These are phyloP conservation scores for Zaprionus tsacasi DNA, from an alignment of 1,140 invertebrate genomes.

Conservation along the genomic window DNA sequence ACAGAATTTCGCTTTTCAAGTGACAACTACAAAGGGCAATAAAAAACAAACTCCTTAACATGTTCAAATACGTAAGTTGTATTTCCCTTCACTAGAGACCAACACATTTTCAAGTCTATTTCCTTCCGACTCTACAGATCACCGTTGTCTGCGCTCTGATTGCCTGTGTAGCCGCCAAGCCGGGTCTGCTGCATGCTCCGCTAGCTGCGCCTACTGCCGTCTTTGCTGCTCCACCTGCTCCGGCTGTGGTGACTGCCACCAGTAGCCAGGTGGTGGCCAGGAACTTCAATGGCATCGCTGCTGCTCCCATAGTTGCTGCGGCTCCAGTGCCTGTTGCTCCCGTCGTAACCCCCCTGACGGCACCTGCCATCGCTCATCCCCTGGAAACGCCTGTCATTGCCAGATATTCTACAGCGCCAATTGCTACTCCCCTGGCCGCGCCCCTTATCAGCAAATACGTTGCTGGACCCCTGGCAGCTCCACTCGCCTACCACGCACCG, in stretches of 20 bases:
- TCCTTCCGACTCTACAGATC: constrained; percentile 27
- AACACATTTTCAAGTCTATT: constrained; percentile 1
- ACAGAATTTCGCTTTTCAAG: constrained; percentile 32
- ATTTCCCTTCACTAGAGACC: neutral
- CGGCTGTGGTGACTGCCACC: constrained; percentile 77
- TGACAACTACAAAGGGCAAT: constrained; percentile 32
- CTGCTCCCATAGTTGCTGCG: constrained; percentile 64
- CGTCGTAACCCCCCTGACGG: constrained; percentile 21
- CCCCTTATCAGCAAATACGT: neutral
- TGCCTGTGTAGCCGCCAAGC: constrained; percentile 60
- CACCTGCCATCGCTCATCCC: constrained; percentile 7
- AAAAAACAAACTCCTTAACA: constrained; percentile 36
- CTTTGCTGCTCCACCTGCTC: constrained; percentile 55
- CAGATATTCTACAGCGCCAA: constrained; percentile 40
- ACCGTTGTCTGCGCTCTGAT: constrained; percentile 69
- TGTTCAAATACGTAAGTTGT: constrained; percentile 65
- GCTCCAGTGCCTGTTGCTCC: constrained; percentile 50
- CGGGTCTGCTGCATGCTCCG: constrained; percentile 48
- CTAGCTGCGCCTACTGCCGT: constrained; percentile 56
- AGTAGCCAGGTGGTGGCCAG: constrained; percentile 84
- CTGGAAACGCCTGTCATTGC: constrained; percentile 23
- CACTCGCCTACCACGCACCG: constrained; percentile 20
- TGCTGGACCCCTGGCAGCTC: neutral
- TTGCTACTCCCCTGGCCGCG: constrained; percentile 20
- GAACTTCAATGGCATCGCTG: constrained; percentile 83